Conservation (phyloP, 2,888 invertebrate species). For the Lithophane semibrunnea region DNA sequence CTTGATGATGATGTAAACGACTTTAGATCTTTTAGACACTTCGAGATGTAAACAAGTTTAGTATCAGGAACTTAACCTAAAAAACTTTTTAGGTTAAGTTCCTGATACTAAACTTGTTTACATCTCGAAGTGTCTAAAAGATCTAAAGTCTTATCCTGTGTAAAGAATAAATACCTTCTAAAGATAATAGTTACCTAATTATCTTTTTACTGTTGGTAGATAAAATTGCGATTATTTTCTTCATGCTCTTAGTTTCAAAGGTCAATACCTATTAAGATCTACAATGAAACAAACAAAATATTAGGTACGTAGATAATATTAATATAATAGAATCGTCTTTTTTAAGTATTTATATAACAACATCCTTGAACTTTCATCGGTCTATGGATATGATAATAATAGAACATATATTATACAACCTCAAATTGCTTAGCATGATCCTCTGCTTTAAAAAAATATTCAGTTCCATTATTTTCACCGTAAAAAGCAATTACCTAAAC, state of each 20-base stretch:
- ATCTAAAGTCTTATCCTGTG: background rate
- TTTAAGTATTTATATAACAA: background rate
- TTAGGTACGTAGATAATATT: background rate
- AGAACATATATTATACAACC: too few species aligned
- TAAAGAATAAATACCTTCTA: background rate
- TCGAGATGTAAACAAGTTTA: background rate
- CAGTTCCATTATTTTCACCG: too few species aligned
- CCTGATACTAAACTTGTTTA: background rate
- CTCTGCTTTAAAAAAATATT: too few species aligned
- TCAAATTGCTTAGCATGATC: too few species aligned
- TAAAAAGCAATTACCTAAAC: too few species aligned
- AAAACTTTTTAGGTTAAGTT: slow-evolving; percentile 40
- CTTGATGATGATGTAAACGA: too few species aligned
- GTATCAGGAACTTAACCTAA: slow-evolving; percentile 28
- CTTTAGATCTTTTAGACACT: background rate
- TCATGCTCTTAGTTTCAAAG: slow-evolving; percentile 5
- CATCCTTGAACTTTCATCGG: background rate
- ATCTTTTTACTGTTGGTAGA: background rate
- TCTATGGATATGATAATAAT: background rate
- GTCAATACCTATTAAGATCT: too few species aligned
- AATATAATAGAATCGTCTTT: background rate
- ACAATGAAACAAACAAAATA: background rate
- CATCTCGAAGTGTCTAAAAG: background rate
- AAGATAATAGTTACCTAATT: slow-evolving; percentile 1
- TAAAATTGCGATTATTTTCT: slow-evolving; percentile 17